A percentile compares a stretch with the other conserved stretches of the same genome.
These are phyloP conservation scores for Menura novaehollandiae DNA, from an alignment of 2,113 vertebrate genomes.

Conservation along the genomic window DNA sequence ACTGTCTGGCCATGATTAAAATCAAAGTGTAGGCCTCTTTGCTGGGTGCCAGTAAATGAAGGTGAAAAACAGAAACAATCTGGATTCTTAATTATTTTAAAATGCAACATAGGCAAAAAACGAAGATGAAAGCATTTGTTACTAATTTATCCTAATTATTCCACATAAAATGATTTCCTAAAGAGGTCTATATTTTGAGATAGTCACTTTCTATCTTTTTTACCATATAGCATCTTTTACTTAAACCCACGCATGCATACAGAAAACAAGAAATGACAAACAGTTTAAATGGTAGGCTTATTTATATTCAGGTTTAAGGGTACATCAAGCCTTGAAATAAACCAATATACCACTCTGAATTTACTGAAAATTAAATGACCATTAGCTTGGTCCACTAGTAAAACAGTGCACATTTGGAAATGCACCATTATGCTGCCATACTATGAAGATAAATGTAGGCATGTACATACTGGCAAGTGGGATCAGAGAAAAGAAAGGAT, in stretches of 20 bases:
- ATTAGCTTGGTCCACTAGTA: background rate
- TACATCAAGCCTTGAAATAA: background rate
- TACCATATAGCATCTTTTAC: background rate
- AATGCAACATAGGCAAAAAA: slow-evolving; percentile 68
- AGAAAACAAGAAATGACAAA: background rate
- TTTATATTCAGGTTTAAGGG: background rate
- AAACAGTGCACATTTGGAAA: background rate
- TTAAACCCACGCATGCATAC: background rate
- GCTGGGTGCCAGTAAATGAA: slow-evolving; percentile 76
- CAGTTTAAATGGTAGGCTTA: background rate
- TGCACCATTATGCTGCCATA: background rate
- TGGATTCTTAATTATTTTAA: slow-evolving; percentile 76
- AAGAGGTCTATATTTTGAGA: slow-evolving; percentile 4
- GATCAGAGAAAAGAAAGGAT: background rate
- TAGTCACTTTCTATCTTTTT: background rate
- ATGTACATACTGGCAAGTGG: background rate
- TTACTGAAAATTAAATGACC: background rate
- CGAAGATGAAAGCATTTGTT: slow-evolving; percentile 76
- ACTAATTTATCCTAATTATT: slow-evolving; percentile 76
- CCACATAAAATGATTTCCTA: slow-evolving; percentile 73
- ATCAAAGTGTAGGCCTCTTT: slow-evolving; percentile 77
- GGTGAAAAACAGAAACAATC: slow-evolving; percentile 79
- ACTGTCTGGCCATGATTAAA: slow-evolving; percentile 78
- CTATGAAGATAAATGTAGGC: background rate
- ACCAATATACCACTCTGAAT: background rate